Evolutionary conservation across 2,888 invertebrate species (phyloP), one percentile per base, ranked within the genome.

Genomic region (Plebejus argus): DNA sequence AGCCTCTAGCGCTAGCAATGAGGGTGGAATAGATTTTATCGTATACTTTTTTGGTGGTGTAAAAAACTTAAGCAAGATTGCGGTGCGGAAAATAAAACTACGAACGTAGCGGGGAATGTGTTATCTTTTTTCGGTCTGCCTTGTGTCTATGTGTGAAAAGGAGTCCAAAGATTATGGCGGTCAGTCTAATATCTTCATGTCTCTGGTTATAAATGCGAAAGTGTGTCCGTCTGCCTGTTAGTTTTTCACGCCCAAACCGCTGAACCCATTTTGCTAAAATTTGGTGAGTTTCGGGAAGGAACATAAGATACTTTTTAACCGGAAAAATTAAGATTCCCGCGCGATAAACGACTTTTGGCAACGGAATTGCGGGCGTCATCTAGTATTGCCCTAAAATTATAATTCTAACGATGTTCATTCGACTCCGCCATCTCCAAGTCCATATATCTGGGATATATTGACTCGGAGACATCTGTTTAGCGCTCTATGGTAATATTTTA

Each of bases 1-100:
- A 66, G 66, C 66, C 66, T 33, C 28, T 61, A 61, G 56, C 61
- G 20, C 58, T 20, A 61, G 66, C 66, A 66, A 33, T 28, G 66
- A 66, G 66, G 66, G 33, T 66, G 28, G 58, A 58, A 20, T 66
- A 66, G 66, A 66, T 66, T 15, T 66, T 66, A 66, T 66, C 28
- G 23, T 66, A 66, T 12, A 10, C 15, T 66, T 66, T 20, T 66
- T 33, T 66, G 66, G 28, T 28, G 66, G 66, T 66, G 28, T 66
- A 66, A 66, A 66, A 66, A 66, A 66, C 66, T 66, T 66, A 28
- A 18, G 33, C 66, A 33, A 66, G 66, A 66, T 66, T 66, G 66
- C 66, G 66, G 66, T 33, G 12, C 23, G 66, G 66, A 33, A 66
- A 66, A 66, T 66, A 28, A 28, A 66, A 66, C 66, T 28, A 28